phyloP scores from a whole-genome alignment of 2,113 vertebrate species.

The Amphilophus citrinellus region DNA sequence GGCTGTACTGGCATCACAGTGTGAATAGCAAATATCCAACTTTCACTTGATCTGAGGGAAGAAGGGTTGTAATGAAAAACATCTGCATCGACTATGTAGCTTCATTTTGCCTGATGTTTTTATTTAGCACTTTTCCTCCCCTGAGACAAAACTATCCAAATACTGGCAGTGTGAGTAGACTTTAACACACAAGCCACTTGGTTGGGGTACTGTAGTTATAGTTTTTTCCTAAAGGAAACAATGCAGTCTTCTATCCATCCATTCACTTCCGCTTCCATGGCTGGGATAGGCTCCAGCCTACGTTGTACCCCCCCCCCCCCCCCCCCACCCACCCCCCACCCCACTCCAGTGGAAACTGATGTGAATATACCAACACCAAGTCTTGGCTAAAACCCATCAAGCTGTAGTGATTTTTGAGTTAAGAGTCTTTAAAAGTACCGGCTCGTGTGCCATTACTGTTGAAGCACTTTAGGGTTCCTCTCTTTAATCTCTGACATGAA shows the following conservation, averaged over 20 bases:
- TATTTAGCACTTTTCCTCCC: neutral
- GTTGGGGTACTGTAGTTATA: neutral
- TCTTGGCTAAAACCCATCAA: neutral
- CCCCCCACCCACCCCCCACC: no score
- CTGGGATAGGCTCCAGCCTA: no score
- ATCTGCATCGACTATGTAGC: neutral
- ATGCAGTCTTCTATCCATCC: no score
- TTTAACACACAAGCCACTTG: neutral
- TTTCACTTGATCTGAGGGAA: neutral
- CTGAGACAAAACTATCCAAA: neutral
- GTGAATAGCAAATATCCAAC: constrained; percentile 1
- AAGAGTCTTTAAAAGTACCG: neutral
- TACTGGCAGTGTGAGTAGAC: neutral
- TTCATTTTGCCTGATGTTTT: neutral
- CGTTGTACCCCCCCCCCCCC: no score
- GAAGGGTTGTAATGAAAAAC: neutral
- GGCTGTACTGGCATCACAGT: constrained; percentile 5
- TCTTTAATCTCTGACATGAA: constrained; percentile 19
- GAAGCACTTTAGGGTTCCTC: constrained; percentile 2
- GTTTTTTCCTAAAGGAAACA: neutral
- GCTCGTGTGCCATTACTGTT: neutral
- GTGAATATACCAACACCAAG: neutral
- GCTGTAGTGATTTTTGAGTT: neutral
- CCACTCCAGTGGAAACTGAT: neutral
- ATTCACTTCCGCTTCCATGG: no score